phyloP scores from a whole-genome alignment of 2,797 vertebrate genomes.

The Sphaeramia orbicularis region DNA sequence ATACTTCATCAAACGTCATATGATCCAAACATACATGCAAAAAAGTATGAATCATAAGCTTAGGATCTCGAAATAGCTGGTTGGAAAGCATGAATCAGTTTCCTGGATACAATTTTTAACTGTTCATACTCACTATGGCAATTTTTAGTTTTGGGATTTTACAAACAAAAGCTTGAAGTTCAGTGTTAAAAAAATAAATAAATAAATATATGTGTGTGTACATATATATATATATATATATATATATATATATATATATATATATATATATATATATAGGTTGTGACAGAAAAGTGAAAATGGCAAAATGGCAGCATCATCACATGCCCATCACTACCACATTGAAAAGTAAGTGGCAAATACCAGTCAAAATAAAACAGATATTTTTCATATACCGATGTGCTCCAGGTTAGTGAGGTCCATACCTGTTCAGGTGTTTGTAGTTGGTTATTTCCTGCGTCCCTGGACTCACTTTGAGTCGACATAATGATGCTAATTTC shows the following conservation, averaged over 20 bases:
- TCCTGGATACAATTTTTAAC: slow-evolving; percentile 12
- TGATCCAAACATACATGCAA: slow-evolving; percentile 6
- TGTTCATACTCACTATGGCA: not conserved
- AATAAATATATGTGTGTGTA: too few species aligned
- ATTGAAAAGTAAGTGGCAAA: not conserved
- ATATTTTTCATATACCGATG: not conserved
- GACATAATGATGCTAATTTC: slow-evolving; percentile 66
- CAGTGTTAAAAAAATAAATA: not conserved
- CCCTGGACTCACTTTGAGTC: slow-evolving; percentile 49
- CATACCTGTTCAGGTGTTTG: slow-evolving; percentile 80
- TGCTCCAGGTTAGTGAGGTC: not conserved
- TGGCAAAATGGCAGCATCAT: slow-evolving; percentile 1
- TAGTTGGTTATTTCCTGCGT: slow-evolving; percentile 61
- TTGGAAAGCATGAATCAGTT: slow-evolving; percentile 40
- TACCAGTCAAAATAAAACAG: not conserved
- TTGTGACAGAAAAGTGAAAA: not conserved
- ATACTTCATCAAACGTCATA: slow-evolving; percentile 12
- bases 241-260: too few species aligned
- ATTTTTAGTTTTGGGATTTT: not conserved
- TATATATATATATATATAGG: too few species aligned
- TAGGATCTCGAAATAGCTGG: slow-evolving; percentile 44
- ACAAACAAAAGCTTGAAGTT: not conserved
- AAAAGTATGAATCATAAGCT: slow-evolving; percentile 66
- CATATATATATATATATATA: too few species aligned
- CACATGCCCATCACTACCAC: not conserved